Percentiles rank a stretch among this genome's conserved stretches.
Conservation (phyloP, 2,888 invertebrate genomes). For the Epirrhoe alternata region DNA sequence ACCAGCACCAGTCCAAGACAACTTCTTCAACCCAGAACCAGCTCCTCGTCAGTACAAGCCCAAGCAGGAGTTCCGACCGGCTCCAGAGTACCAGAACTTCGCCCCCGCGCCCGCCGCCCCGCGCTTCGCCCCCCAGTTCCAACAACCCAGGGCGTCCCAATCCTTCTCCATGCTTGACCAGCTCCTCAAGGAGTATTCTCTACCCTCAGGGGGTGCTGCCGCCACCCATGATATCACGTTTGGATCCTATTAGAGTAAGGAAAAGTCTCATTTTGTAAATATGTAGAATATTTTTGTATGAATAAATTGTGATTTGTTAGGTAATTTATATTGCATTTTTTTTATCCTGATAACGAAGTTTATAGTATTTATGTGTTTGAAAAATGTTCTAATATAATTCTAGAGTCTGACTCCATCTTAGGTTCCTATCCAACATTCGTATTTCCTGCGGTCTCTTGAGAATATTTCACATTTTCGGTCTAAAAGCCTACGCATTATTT, state of each 20-base stretch:
- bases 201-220: slow-evolving; percentile 88
- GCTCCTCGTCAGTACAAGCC: slow-evolving; percentile 61
- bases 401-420: no score
- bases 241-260: slow-evolving; percentile 88
- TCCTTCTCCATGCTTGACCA: slow-evolving; percentile 89
- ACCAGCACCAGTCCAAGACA: slow-evolving; percentile 53
- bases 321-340: slow-evolving; percentile 28
- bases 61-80: slow-evolving; percentile 70
- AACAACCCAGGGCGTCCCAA: slow-evolving; percentile 56
- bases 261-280: slow-evolving; percentile 69
- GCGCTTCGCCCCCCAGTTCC: slow-evolving; percentile 49
- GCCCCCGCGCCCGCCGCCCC: slow-evolving; percentile 48
- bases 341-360: no score
- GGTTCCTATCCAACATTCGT: no score
- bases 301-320: slow-evolving; percentile 42
- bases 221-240: slow-evolving; percentile 93
- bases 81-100: slow-evolving; percentile 57
- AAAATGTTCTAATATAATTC: no score
- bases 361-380: no score
- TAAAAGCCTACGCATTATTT: no score
- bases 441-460: no score
- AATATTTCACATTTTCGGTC: no score
- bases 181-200: slow-evolving; percentile 91
- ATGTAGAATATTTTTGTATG: slow-evolving; percentile 70
- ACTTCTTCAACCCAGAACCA: slow-evolving; percentile 71